A percentile compares a stretch with the other conserved stretches of the same genome.
These are phyloP conservation scores for Mirounga angustirostris DNA, from an alignment of 2,113 vertebrate species.

Conservation along the genomic window DNA sequence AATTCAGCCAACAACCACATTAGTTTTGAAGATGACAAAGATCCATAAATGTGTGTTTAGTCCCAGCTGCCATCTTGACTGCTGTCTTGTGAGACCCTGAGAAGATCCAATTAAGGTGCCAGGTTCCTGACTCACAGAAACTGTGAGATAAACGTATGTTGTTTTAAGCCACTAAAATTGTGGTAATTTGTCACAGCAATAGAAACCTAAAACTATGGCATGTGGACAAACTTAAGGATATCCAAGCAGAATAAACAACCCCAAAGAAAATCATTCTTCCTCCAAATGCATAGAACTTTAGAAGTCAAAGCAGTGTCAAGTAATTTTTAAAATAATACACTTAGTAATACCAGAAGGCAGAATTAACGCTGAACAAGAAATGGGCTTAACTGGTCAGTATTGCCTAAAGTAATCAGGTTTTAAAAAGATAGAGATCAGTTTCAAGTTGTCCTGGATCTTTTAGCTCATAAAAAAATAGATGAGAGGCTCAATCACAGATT, in stretches of 20 bases:
- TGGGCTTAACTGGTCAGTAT: not conserved
- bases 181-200: not conserved
- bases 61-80: not conserved
- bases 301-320: not conserved
- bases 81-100: not conserved
- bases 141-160: not conserved
- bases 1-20: not conserved
- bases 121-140: not conserved
- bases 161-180: slow-evolving; percentile 28
- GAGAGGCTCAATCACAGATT: not conserved
- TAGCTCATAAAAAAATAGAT: slow-evolving; percentile 5
- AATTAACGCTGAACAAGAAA: slow-evolving; percentile 49
- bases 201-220: slow-evolving; percentile 9
- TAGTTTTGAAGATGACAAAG: not conserved
- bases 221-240: not conserved
- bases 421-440: slow-evolving; percentile 5
- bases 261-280: slow-evolving; percentile 20
- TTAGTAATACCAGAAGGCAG: slow-evolving; percentile 47
- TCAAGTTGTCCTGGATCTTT: slow-evolving; percentile 42
- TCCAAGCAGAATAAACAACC: slow-evolving; percentile 41
- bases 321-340: slow-evolving; percentile 14
- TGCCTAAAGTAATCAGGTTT: slow-evolving; percentile 39
- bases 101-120: not conserved
- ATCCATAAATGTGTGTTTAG: not conserved
- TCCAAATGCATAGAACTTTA: slow-evolving; percentile 52